A percentile compares a stretch with the other conserved stretches of the same genome.
These are phyloP conservation scores for Crotalus helleri DNA, from an alignment of 2,113 vertebrate genomes.

Conservation along the genomic window DNA sequence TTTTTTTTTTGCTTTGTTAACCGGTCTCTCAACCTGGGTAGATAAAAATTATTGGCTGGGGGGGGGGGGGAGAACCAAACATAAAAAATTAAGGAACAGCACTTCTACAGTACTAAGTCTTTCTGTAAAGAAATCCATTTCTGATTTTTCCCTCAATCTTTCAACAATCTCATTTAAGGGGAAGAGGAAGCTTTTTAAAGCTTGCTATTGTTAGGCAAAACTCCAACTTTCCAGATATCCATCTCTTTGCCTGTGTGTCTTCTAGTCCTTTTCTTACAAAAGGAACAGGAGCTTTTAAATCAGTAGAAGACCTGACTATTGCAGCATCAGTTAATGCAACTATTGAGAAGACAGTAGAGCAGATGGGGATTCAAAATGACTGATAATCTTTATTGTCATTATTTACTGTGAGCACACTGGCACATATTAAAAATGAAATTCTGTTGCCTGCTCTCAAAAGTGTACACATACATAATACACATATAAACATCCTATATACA, in stretches of 20 bases:
- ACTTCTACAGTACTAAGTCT: not conserved
- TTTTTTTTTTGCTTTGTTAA: not conserved
- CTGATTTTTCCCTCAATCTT: not conserved
- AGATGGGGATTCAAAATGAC: not conserved
- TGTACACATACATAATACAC: no score
- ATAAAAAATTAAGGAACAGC: not conserved
- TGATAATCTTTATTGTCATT: not conserved
- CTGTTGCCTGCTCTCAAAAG: no score
- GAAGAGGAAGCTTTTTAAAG: not conserved
- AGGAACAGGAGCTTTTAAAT: not conserved
- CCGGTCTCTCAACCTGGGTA: not conserved
- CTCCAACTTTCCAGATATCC: not conserved
- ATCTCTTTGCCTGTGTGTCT: not conserved
- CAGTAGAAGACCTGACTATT: not conserved
- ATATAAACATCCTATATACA: no score
- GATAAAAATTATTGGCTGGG: not conserved
- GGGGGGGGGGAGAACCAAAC: not conserved
- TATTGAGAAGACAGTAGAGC: not conserved
- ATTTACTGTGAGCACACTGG: no score
- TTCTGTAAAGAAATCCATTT: not conserved
- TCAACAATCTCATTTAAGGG: not conserved
- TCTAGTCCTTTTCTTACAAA: not conserved
- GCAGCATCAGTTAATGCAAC: not conserved
- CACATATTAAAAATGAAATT: no score
- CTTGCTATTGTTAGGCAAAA: not conserved